Evolutionary conservation across 1,140 invertebrate genomes (phyloP), one percentile per base, ranked within the genome.

Genomic region (Cephus cinctus): DNA sequence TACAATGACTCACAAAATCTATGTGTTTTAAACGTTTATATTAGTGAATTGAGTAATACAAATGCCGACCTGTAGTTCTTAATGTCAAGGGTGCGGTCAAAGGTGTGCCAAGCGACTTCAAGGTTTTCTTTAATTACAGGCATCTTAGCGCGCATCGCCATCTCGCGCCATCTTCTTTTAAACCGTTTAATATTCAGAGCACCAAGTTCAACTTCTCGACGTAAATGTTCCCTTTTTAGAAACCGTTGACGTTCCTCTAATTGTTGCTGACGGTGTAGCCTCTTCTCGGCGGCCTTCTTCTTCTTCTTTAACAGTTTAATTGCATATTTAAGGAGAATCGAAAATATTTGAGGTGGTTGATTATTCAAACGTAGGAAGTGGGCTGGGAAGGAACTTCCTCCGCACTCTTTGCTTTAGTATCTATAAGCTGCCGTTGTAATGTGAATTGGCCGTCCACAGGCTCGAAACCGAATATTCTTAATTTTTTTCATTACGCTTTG

Each of bases 51-150:
- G 1, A 27, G n/a, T 8, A 1, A 27, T 27, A 1, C 25, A n/a
- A 27, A 8, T 27, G 25, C 1, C 6, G n/a, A 67, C 72, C 69
- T 65, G 43, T 67, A 64, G 43, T 72, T 53, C 51, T 72, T 71
- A 43, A 65, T 57, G 39, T 75, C 73, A 15, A 75, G 14, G 5
- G 57, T 53, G n/a, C 61, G 68, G 14, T 76, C 63, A 27, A 75
- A 71, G 9, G 57, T 64, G n/a, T 53, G 61, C 52, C 58, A 63
- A 0, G 51, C 54, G 5, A 64, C 52, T 23, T 61, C 52, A 2
- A 73, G 18, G 12, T 67, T 56, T 31, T 63, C 54, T 16, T 32
- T 53, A 4, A 73, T 59, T 5, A 47, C 16, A 3, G 61, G 63
- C 44, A 69, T 56, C 46, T 64, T 63, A 4, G 67, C 22, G 3